Base-by-base conservation (phyloP, 2,797 vertebrate genomes). In the Tapirus indicus region DNA sequence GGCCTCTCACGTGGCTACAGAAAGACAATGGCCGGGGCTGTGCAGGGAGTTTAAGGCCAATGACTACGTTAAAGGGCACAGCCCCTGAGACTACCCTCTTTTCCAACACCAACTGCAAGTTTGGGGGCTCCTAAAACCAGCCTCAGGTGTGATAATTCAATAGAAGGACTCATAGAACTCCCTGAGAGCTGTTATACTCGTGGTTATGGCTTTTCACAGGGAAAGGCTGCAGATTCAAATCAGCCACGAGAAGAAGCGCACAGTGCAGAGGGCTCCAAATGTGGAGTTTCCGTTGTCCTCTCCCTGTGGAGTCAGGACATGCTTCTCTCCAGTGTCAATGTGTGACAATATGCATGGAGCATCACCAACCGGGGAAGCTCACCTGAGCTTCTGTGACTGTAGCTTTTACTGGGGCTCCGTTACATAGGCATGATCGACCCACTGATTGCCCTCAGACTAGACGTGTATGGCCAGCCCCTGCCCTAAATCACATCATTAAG, bases 281-380 rank as follows among this genome's bases (percentile, higher is more conserved):
- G 5, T 1, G 9, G 17, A 32, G 64, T 25, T 32, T 49, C 72
- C 1, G 1, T 25, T 6, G 18, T 13, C 38, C 62, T 27, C 7
- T 44, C 69, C 29, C 20, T 16, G 21, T 23, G 4, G 41, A 12
- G 23, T n/a, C 49, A 18, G 38, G 3, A 35, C 13, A 2, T 20
- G 38, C 38, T 29, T 12, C 14, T 44, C 60, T 52, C 38, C 7
- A 14, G 35, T 25, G n/a, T 52, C 41, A 17, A 2, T 21, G 35
- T 44, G 62, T 38, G 9, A n/a, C 25, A 23, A 6, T 10, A 32
- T 1, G 2, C 7, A 2, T 8, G 5, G 49, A 49, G 7, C 4
- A 8, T 54, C 27, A n/a, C 16, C n/a, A 35, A 13, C 23, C 5
- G 9, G 13, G 13, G 60, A 14, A 12, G 8, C 35, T 25, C 16